Evolutionary conservation across 64 coral and sea anemone genomes (phyloP), one percentile per base, ranked within the genome.

Genomic region (Dendronephthya gigantea): DNA sequence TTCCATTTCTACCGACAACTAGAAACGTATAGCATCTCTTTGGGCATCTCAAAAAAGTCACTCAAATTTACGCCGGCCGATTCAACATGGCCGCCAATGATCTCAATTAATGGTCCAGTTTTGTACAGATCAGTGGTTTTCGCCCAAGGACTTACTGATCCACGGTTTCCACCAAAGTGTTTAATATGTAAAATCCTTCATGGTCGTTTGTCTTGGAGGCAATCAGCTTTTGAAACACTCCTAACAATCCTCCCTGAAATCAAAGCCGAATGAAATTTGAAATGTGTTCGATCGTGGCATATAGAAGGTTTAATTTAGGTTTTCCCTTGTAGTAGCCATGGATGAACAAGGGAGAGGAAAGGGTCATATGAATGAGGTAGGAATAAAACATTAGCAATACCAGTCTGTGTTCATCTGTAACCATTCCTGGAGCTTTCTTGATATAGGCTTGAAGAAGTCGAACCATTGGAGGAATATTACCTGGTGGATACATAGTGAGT

Each of bases 191-290:
- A 74, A 98, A 98, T 48, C 95, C 95, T 92, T 98, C 92, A 84
- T 98, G 95, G 38, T 98, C 95, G 66, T 98, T 98, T 40, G 87
- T 50, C 82, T 92, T 93, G 19, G 95, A 98, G 9, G 95, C 92
- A 49, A 98, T 91, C 17, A 98, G 85, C 49, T 98, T 98, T 84
- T 98, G 95, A 82, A 98, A 98, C 45, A 98, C 95, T 30, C 95
- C 95, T 39, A 98, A 62, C 34, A 98, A 59, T 1, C 91, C 92
- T 88, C 82, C 90, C 95, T 98, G 56, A 58, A 90, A 47, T 51
- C 50, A 0, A 14, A 13, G 32, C 83, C 72, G 82, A 79, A 19
- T 28, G 39, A 35, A 22, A 23, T 34, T n/a, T n/a, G n/a, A n/a
- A n/a, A n/a, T n/a, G n/a, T n/a, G n/a, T n/a, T n/a, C n/a, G n/a